Conservation (phyloP, 2,797 vertebrate species). For the Odontamblyopus lacepedii region DNA sequence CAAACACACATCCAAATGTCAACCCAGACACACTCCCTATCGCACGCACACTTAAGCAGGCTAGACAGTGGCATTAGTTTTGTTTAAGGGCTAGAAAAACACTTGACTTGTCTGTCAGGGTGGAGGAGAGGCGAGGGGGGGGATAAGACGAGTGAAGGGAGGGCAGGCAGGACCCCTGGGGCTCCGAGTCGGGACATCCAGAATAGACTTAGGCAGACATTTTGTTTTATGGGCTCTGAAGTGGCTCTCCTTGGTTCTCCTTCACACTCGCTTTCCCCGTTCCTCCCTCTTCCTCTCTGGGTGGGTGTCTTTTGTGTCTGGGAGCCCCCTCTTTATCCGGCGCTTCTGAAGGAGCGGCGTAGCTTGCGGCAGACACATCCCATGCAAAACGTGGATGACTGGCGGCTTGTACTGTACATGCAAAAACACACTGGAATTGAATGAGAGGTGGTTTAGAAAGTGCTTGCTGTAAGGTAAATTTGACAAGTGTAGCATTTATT, state of each 20-base stretch:
- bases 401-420: conserved; percentile 70
- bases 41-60: conserved; percentile 52
- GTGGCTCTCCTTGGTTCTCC: conserved; percentile 66
- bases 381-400: conserved; percentile 62
- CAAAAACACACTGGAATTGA: conserved; percentile 63
- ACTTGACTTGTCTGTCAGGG: conserved; percentile 60
- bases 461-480: conserved; percentile 58
- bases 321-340: conserved; percentile 44
- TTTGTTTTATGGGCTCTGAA: conserved; percentile 65
- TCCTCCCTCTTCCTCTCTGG: conserved; percentile 43
- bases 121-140: conserved; percentile 31
- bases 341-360: conserved; percentile 66
- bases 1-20: conserved; percentile 31
- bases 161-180: conserved; percentile 35
- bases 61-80: conserved; percentile 63
- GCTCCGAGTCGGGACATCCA: conserved; percentile 43
- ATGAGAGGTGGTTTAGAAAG: conserved; percentile 66
- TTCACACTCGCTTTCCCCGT: conserved; percentile 67
- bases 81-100: conserved; percentile 60
- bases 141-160: conserved; percentile 31
- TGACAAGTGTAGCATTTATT: conserved; percentile 8
- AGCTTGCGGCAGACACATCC: conserved; percentile 66
- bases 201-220: conserved; percentile 58
- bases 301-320: conserved; percentile 40
- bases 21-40: conserved; percentile 25